Evolutionary conservation across 2,113 vertebrate species (phyloP), one percentile per base, ranked within the genome.

Genomic region (Daphoenositta chrysoptera): DNA sequence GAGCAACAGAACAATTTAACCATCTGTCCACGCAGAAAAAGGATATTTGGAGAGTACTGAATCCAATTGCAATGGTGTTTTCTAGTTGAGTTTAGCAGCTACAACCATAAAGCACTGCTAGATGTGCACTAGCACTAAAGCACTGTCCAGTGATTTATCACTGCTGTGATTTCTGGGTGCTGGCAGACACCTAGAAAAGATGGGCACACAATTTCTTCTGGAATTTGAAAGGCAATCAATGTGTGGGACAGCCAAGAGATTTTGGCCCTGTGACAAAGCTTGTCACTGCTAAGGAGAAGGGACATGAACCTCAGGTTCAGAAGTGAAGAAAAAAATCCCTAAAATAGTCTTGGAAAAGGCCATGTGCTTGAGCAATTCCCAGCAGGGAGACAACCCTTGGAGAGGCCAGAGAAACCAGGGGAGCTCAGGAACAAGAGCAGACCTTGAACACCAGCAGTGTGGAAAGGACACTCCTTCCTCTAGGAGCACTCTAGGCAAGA

Each of bases 261-360:
- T 72, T 37, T 21, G 14, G 7, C 35, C 23, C 15, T 35, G 23
- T 40, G 60, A 51, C 15, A 61, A 35, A 87, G 21, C 3, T 58
- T 37, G 15, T 30, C 58, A 17, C 12, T 69, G 16, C 27, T 14
- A 27, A 89, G 64, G 11, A 77, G 15, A 21, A 66, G 16, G 24
- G 3, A 57, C 1, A 4, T 1, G 6, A 73, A 42, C 37, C 17
- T 45, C 45, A 42, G 15, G 17, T 7, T n/a, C n/a, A n/a, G n/a
- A n/a, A n/a, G n/a, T 15, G 27, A 61, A 70, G 31, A 53, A 37
- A 58, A 61, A 15, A 40, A 23, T 77, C 23, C n/a, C 42, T 20
- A 28, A 50, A 88, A 37, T 6, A 5, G 1, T 12, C 22, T 40
- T 50, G 39, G 65, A 65, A 68, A 92, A 63, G 21, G 3, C 19